phyloP scores from a whole-genome alignment of 2,797 vertebrate species.

The Avahi laniger region DNA sequence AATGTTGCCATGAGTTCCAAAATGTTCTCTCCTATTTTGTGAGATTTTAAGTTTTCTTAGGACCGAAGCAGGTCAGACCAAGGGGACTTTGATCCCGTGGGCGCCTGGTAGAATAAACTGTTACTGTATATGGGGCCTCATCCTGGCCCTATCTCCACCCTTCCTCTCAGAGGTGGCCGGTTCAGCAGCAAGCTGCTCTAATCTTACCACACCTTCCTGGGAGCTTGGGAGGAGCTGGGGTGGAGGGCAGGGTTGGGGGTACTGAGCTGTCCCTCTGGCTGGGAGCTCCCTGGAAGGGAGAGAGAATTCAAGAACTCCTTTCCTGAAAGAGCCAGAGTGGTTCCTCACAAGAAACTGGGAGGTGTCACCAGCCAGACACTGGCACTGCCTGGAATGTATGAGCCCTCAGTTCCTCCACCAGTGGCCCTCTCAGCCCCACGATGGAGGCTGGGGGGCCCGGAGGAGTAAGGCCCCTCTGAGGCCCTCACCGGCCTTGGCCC shows the following conservation, averaged over 20 bases:
- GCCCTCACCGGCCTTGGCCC: not conserved
- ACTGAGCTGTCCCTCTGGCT: not conserved
- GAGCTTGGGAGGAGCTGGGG: not conserved
- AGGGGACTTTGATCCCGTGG: not conserved
- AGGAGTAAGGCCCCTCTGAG: not conserved
- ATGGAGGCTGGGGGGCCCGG: not conserved
- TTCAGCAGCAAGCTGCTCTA: not conserved
- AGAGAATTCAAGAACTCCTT: not conserved
- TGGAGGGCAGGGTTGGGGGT: no score
- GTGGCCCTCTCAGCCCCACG: not conserved
- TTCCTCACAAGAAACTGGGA: not conserved
- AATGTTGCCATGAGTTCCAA: not conserved
- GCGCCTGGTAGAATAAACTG: not conserved
- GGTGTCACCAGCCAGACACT: not conserved
- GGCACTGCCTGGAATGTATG: not conserved
- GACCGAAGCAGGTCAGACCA: not conserved
- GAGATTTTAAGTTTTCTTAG: not conserved
- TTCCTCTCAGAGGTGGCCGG: not conserved
- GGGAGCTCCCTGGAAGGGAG: not conserved
- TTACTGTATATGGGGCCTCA: not conserved
- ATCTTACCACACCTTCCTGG: not conserved
- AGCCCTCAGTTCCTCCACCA: not conserved
- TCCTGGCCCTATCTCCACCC: not conserved
- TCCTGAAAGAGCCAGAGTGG: not conserved
- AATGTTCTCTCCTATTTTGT: not conserved